These are phyloP conservation scores for Phrynosoma blainvillii DNA, from an alignment of 2,113 vertebrate genomes.

Conservation along the genomic window DNA sequence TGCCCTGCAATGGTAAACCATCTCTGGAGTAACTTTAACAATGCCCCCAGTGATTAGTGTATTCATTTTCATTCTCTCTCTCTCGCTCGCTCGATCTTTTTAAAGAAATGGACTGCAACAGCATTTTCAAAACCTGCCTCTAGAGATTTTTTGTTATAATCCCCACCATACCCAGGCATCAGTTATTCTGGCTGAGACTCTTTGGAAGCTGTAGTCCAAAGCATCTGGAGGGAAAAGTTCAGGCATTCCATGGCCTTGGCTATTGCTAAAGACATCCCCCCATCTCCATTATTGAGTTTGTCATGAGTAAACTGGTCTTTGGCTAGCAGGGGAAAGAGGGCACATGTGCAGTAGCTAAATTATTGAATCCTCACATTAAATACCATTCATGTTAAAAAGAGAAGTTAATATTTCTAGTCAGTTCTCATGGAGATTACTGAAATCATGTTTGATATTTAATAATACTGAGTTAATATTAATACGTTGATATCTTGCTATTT, in stretches of 20 bases:
- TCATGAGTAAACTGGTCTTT: too few species aligned
- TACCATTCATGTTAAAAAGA: too few species aligned
- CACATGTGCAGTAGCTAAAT: background rate
- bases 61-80: background rate
- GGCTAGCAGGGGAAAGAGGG: too few species aligned
- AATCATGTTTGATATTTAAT: background rate
- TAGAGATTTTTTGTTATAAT: background rate
- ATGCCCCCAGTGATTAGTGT: too few species aligned
- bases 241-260: background rate
- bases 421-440: background rate
- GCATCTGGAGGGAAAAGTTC: background rate
- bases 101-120: background rate
- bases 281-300: too few species aligned
- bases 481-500: too few species aligned
- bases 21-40: too few species aligned
- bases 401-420: background rate
- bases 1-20: too few species aligned
- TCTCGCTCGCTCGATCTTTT: too few species aligned
- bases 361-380: background rate
- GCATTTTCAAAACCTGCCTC: background rate
- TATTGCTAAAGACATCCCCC: background rate
- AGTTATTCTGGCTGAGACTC: too few species aligned
- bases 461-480: background rate
- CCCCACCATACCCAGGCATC: background rate
- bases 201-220: background rate